Evolutionary conservation across 1,140 invertebrate genomes (phyloP).

Genomic region (Dreissena rostriformis): DNA sequence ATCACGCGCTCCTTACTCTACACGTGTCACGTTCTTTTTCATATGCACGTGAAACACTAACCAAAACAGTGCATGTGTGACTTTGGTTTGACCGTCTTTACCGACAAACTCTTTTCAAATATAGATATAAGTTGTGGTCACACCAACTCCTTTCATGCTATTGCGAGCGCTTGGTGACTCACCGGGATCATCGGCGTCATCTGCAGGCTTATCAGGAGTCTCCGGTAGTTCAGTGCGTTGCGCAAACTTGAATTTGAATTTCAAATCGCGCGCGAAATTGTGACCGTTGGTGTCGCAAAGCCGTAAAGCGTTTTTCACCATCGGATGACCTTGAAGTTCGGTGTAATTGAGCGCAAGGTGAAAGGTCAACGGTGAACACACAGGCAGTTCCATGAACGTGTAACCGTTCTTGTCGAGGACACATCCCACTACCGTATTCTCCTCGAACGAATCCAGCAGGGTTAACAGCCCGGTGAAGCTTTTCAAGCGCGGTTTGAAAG

Average conservation of each 20-base stretch:
- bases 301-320: slow-evolving; percentile 51
- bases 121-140: slow-evolving; percentile 63
- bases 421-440: slow-evolving; percentile 61
- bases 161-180: slow-evolving; percentile 61
- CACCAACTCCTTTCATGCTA: slow-evolving; percentile 46
- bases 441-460: slow-evolving; percentile 63
- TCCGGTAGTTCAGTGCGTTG: slow-evolving; percentile 50
- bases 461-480: slow-evolving; percentile 61
- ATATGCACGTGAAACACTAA: too few relatives aligned
- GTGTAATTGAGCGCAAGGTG: slow-evolving; percentile 60
- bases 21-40: too few relatives aligned
- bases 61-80: not conserved
- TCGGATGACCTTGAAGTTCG: slow-evolving; percentile 52
- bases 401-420: slow-evolving; percentile 47
- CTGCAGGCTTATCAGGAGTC: not conserved
- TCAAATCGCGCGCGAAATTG: slow-evolving; percentile 58
- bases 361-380: slow-evolving; percentile 62
- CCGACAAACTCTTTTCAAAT: slow-evolving; percentile 21
- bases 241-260: slow-evolving; percentile 68
- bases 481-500: slow-evolving; percentile 53
- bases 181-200: slow-evolving; percentile 56
- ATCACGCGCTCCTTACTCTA: too few relatives aligned
- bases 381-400: slow-evolving; percentile 61
- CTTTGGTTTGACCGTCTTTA: not conserved
- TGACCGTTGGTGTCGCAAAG: slow-evolving; percentile 41